A percentile compares a stretch with the other conserved stretches of the same genome.
These are phyloP conservation scores for Theropithecus gelada DNA, from an alignment of 2,113 vertebrate species.

Conservation along the genomic window DNA sequence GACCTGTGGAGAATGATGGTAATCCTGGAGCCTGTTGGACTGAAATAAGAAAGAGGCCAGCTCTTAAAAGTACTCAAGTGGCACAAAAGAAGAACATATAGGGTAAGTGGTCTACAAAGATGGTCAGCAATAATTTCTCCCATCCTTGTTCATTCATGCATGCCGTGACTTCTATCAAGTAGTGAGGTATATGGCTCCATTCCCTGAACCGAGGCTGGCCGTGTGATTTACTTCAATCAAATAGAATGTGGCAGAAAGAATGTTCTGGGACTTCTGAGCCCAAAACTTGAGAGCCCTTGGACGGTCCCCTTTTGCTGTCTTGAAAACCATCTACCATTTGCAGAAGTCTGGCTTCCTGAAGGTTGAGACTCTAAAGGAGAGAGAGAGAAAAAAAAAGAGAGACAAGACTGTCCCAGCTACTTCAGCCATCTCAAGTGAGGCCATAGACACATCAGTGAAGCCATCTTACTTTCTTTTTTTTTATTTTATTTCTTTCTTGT, in stretches of 20 bases:
- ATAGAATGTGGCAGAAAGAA: background rate
- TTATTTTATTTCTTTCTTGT: too few relatives aligned
- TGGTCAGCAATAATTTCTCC: background rate
- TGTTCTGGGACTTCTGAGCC: background rate
- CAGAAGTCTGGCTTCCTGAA: background rate
- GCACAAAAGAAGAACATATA: background rate
- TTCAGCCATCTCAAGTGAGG: background rate
- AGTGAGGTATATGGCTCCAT: background rate
- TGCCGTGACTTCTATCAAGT: background rate
- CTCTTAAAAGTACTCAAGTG: background rate
- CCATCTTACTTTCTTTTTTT: background rate
- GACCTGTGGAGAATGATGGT: background rate
- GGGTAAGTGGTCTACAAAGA: background rate
- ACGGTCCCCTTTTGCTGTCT: background rate
- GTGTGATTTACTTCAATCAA: background rate
- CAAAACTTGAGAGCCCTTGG: background rate
- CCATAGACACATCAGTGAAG: background rate
- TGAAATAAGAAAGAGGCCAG: background rate
- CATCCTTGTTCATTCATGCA: background rate
- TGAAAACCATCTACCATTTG: background rate
- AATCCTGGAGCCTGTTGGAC: background rate
- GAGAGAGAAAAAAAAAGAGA: background rate
- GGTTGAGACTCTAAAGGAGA: background rate
- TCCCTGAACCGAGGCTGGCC: background rate
- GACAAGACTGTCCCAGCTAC: background rate